phyloP scores from a whole-genome alignment of 2,113 vertebrate genomes.

The Numida meleagris region DNA sequence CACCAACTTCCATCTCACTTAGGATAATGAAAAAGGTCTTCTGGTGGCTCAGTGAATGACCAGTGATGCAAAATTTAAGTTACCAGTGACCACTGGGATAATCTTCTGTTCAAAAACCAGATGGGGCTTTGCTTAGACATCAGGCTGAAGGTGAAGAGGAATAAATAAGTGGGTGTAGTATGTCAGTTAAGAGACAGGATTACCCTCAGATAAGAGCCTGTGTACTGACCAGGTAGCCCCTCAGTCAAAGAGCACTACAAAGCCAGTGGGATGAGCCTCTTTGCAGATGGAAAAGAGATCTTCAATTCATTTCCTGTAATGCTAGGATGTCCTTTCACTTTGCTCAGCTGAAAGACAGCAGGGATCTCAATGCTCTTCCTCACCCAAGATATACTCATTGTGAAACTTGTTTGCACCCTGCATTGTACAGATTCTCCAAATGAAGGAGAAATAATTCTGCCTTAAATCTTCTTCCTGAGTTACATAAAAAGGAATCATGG shows the following conservation, averaged over 20 bases:
- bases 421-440: neutral
- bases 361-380: neutral
- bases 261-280: fast-evolving
- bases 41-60: neutral
- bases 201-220: neutral
- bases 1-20: neutral
- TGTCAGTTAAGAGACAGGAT: neutral
- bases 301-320: neutral
- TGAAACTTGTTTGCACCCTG: neutral
- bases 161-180: neutral
- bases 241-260: neutral
- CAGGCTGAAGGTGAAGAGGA: neutral
- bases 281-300: neutral
- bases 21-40: neutral
- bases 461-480: neutral
- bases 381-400: neutral
- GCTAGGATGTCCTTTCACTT: neutral
- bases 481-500: neutral
- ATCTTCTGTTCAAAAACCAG: neutral
- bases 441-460: neutral
- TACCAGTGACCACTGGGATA: neutral
- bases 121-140: neutral
- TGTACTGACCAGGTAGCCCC: neutral
- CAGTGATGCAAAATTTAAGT: neutral
- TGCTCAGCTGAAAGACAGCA: neutral